phyloP scores from a whole-genome alignment of 1,140 invertebrate genomes.

The Teleogryllus occipitalis region DNA sequence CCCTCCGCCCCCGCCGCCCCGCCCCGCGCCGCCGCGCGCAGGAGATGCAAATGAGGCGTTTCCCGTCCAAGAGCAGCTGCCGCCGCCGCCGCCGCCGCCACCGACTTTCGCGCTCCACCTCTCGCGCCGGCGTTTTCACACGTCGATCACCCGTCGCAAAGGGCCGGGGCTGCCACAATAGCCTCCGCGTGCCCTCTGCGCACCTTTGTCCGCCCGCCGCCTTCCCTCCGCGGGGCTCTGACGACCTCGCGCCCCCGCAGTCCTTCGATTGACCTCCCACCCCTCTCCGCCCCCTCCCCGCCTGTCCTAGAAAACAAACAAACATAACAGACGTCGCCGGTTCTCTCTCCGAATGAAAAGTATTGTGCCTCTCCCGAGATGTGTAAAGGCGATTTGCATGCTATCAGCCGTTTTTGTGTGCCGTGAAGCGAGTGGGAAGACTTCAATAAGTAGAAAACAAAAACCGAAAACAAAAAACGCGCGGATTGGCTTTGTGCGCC shows the following conservation, averaged over 20 bases:
- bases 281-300: background rate
- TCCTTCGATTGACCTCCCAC: background rate
- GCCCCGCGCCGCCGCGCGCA: no score
- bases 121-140: no score
- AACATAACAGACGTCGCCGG: background rate
- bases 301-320: background rate
- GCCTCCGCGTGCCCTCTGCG: no score
- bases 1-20: no score
- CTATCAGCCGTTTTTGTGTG: background rate
- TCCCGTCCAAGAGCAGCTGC: background rate
- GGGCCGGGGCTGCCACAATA: no score
- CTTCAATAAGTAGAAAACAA: conserved; percentile 1
- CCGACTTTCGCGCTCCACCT: background rate
- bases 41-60: background rate
- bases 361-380: background rate
- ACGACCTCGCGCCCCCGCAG: no score
- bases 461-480: background rate
- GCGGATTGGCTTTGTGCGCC: background rate
- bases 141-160: background rate
- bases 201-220: no score
- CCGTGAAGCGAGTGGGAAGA: background rate
- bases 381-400: background rate
- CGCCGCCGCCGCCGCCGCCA: no score
- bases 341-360: background rate
- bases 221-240: no score